Evolutionary conservation across 2,113 vertebrate species (phyloP).

Genomic region (Pristiophorus japonicus): DNA sequence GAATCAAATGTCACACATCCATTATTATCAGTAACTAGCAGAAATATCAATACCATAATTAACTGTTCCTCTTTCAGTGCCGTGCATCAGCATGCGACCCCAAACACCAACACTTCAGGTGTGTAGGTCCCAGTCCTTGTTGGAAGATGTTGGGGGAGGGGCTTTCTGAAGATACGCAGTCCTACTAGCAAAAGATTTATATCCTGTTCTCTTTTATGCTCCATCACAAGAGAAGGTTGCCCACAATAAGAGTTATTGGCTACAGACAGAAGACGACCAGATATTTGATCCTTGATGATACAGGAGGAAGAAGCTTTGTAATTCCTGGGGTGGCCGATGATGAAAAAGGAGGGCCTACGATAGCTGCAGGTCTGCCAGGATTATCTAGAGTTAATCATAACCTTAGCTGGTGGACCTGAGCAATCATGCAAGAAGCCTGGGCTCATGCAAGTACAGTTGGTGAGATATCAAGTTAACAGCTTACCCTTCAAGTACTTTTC

Average conservation of each 20-base stretch:
- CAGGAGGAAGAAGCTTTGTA: too few species aligned
- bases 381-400: neutral
- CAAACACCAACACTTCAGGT: neutral
- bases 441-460: neutral
- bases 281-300: neutral
- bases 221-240: neutral
- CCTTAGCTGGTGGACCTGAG: neutral
- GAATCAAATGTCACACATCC: neutral
- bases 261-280: neutral
- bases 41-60: neutral
- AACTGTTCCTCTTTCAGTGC: neutral
- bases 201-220: neutral
- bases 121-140: neutral
- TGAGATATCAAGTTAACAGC: neutral
- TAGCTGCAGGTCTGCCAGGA: neutral
- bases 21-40: neutral
- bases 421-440: neutral
- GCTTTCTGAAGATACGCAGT: neutral
- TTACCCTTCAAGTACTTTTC: neutral
- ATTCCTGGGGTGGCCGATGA: neutral
- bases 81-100: neutral
- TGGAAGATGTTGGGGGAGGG: neutral
- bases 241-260: neutral
- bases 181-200: neutral
- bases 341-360: neutral